A percentile compares a stretch with the other conserved stretches of the same genome.
Evolutionary conservation across 2,113 vertebrate species (phyloP).

Genomic region (Fregetta grallaria): DNA sequence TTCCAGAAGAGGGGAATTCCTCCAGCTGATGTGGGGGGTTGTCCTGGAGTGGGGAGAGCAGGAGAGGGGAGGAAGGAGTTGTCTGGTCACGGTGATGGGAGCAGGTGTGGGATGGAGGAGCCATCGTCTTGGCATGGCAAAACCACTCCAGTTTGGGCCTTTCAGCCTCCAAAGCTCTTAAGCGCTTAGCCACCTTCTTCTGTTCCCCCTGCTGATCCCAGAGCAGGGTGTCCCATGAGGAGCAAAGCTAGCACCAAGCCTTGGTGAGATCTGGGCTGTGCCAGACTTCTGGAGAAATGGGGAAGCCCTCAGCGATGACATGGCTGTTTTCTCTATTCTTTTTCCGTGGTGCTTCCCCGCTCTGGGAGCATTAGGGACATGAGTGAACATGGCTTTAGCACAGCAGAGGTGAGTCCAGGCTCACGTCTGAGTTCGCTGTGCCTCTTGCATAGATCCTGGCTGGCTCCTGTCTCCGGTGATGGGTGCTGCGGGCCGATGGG

Average conservation of each 20-base stretch:
- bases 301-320: not conserved
- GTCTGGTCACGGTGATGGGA: rapidly evolving
- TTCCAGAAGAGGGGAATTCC: not conserved
- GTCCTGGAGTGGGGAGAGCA: not conserved
- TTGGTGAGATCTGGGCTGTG: not conserved
- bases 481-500: rapidly evolving
- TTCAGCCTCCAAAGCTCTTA: not conserved
- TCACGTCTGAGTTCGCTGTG: rapidly evolving
- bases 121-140: not conserved
- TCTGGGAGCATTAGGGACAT: rapidly evolving
- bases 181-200: not conserved
- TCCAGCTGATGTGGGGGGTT: not conserved
- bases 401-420: not conserved
- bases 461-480: not conserved
- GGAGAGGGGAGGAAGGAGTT: not conserved
- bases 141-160: not conserved
- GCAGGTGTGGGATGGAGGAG: not conserved
- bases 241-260: not conserved
- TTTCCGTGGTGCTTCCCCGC: not conserved
- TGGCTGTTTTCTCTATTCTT: not conserved
- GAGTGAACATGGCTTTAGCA: not conserved
- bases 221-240: not conserved
- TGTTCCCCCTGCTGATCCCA: not conserved
- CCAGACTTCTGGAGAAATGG: not conserved
- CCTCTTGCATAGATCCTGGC: not conserved